These are phyloP conservation scores for Melanostigma gelatinosum DNA, from an alignment of 2,113 vertebrate species.

Conservation along the genomic window DNA sequence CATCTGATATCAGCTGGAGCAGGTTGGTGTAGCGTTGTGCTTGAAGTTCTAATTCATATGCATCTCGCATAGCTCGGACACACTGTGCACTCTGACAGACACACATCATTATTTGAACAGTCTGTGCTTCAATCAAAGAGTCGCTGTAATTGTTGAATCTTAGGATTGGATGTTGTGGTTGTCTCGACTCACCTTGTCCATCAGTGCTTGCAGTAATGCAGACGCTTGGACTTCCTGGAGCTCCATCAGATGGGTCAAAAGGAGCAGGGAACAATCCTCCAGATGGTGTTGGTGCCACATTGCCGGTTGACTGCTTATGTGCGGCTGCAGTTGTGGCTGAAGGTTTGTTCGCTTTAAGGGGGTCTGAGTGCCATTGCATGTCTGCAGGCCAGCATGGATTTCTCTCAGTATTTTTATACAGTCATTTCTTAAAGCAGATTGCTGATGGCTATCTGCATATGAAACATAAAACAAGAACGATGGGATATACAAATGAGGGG, in stretches of 20 bases:
- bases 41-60: constrained; percentile 56
- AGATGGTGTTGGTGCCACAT: constrained; percentile 26
- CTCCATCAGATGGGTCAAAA: constrained; percentile 68
- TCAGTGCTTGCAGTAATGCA: constrained; percentile 46
- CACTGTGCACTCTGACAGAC: constrained; percentile 50
- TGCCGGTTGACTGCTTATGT: neutral
- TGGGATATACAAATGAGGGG: neutral
- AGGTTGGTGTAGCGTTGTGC: constrained; percentile 37
- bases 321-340: neutral
- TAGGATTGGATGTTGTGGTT: neutral
- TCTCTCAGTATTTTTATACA: constrained; percentile 68
- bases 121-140: neutral
- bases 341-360: neutral
- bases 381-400: constrained; percentile 49
- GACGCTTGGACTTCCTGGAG: constrained; percentile 69
- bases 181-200: constrained; percentile 58
- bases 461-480: constrained; percentile 9
- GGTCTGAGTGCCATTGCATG: neutral
- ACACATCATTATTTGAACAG: constrained; percentile 4
- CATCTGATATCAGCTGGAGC: constrained; percentile 53
- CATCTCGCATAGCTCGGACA: constrained; percentile 40
- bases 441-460: constrained; percentile 30
- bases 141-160: neutral
- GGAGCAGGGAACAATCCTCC: constrained; percentile 54
- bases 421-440: constrained; percentile 43